These are phyloP conservation scores for Trichonephila clavata DNA, from an alignment of 1,140 invertebrate genomes.

Conservation along the genomic window DNA sequence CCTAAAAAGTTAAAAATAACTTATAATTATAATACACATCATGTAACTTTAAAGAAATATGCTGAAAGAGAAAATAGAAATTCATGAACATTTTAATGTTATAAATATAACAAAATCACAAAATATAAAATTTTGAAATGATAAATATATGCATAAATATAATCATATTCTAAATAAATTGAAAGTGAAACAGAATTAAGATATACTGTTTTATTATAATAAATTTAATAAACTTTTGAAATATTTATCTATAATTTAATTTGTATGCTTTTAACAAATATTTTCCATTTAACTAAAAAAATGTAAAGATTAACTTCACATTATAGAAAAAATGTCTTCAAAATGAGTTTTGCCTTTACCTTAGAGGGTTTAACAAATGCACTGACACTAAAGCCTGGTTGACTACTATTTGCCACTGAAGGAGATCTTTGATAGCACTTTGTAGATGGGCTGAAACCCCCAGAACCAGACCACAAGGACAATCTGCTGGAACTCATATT, in stretches of 20 bases:
- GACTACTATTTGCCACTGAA: conserved; percentile 19
- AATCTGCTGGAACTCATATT: conserved; percentile 25
- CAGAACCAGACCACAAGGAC: conserved; percentile 49
- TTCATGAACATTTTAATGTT: too few species aligned
- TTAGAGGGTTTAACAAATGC: conserved; percentile 60
- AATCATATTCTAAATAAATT: too few species aligned
- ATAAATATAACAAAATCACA: not conserved
- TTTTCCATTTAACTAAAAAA: too few species aligned
- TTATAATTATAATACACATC: too few species aligned
- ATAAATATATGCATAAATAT: too few species aligned
- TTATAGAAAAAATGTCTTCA: too few species aligned
- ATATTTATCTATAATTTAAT: too few species aligned
- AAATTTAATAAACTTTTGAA: too few species aligned
- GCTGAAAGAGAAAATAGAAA: not conserved
- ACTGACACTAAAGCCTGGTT: conserved; percentile 57
- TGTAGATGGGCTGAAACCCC: not conserved
- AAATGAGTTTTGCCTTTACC: not conserved
- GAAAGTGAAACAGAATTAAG: too few species aligned
- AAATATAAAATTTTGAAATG: not conserved
- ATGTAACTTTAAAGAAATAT: not conserved
- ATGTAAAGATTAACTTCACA: too few species aligned
- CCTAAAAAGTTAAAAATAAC: not conserved
- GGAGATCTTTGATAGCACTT: conserved; percentile 34
- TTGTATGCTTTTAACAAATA: too few species aligned
- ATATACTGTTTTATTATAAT: too few species aligned